Base-by-base conservation (phyloP, 2,797 vertebrate species). In the Chlorospingus flavigularis region DNA sequence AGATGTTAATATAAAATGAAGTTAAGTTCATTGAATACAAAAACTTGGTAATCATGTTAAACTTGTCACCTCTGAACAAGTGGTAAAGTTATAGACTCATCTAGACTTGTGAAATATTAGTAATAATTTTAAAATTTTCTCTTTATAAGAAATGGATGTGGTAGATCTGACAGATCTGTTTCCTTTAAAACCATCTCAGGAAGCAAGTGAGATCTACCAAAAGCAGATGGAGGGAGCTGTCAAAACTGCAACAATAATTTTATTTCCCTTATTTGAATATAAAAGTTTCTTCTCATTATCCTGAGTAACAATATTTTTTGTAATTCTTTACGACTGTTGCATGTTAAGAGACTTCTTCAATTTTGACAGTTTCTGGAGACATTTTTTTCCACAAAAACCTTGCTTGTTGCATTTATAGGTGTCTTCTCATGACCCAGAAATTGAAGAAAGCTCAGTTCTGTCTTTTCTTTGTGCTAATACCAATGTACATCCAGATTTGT, bases 391-490 rank as follows among this genome's bases (percentile, higher is more conserved):
- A 14, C 70, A 85, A 72, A 86, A 51, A 48, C 72, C 21, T 76
- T 80, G 18, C n/a, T 90, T 82, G 16, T 47, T 90, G 53, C 51
- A 67, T 90, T 96, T 95, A 51, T 31, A 85, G 30, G 26, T 86
- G 57, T 90, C 47, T 93, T 50, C 31, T 94, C 51, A 58, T 83
- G 79, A 96, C 65, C 57, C 42, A 81, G 81, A 93, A 90, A 92
- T 9, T 60, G 75, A 79, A 83, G 48, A 82, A 84, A 91, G 14
- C 54, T 65, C 37, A 82, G n/a, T 28, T 90, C 54, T 85, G 37
- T 31, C 30, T 91, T 94, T 95, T 86, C 31, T 85, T 72, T 86
- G 37, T 77, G 90, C 25, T 75, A 70, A 91, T 19, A 15, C 11
- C 16, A 35, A 50, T 72, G 31, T 15, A 83, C 74, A 65, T 65